Evolutionary conservation across 2,888 invertebrate species (phyloP).

Genomic region (Clunio marinus): DNA sequence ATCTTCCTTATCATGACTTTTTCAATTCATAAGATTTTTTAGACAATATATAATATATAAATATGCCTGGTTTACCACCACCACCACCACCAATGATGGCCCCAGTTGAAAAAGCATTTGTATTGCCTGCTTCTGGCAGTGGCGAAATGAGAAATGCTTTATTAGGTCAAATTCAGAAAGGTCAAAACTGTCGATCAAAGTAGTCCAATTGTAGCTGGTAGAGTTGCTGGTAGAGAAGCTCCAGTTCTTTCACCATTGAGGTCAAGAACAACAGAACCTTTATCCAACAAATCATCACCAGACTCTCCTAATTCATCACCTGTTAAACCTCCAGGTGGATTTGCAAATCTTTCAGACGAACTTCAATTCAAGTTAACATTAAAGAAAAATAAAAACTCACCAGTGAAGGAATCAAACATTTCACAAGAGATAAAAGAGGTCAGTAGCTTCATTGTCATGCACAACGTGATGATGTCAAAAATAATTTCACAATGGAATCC

Average conservation of each 20-base stretch:
- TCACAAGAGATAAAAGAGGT: conserved; percentile 10
- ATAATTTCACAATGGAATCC: neutral
- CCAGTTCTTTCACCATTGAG: conserved; percentile 43
- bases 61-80: conserved; percentile 56
- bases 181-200: conserved; percentile 87
- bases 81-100: conserved; percentile 62
- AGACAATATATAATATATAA: no score
- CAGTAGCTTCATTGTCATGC: neutral
- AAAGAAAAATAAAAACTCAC: conserved; percentile 34
- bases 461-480: conserved; percentile 16
- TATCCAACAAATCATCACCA: conserved; percentile 49
- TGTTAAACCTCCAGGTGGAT: conserved; percentile 8
- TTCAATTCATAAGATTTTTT: neutral
- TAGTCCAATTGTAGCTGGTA: conserved; percentile 71
- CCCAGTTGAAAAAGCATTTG: conserved; percentile 55
- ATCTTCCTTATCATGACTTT: no score
- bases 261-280: conserved; percentile 44
- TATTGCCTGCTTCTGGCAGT: conserved; percentile 51
- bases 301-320: conserved; percentile 30
- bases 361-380: conserved; percentile 35
- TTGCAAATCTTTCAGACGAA: conserved; percentile 19
- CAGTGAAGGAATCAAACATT: conserved; percentile 6
- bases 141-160: conserved; percentile 64
- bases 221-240: conserved; percentile 47
- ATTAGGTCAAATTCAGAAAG: conserved; percentile 77